Conservation (phyloP, 2,888 invertebrate genomes). For the Drosophila villosipedis region DNA sequence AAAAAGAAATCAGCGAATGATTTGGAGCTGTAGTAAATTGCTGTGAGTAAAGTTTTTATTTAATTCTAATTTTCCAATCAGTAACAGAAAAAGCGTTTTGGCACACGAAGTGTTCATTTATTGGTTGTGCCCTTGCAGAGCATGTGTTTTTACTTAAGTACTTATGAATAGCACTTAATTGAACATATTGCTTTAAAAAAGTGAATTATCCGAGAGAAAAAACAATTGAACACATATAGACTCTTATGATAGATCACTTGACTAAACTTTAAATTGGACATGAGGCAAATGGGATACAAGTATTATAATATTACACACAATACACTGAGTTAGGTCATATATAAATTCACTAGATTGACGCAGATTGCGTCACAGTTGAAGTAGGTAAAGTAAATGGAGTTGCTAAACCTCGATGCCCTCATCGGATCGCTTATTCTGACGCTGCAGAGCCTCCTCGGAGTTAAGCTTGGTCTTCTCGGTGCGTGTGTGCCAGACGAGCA, state of each 20-base stretch:
- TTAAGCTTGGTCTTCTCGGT: constrained; percentile 94
- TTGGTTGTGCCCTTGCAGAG: background rate
- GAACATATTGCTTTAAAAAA: no score
- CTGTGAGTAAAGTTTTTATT: background rate
- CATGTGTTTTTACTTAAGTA: background rate
- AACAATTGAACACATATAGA: constrained; percentile 24
- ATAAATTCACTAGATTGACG: constrained; percentile 28
- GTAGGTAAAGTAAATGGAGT: background rate
- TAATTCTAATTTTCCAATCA: background rate
- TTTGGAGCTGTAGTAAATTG: no score
- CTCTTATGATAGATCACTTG: constrained; percentile 42
- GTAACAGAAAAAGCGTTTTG: background rate
- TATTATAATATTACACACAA: constrained; percentile 26
- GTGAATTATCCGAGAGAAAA: background rate
- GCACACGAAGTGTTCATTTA: background rate
- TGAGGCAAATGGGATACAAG: constrained; percentile 25
- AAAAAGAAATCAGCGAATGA: no score
- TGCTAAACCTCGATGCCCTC: constrained; percentile 87
- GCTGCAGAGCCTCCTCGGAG: constrained; percentile 88
- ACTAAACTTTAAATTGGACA: constrained; percentile 27
- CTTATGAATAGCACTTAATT: background rate
- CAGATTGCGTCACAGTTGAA: constrained; percentile 3
- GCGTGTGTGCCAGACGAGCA: constrained; percentile 99
- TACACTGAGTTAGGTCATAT: constrained; percentile 25
- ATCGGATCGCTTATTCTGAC: constrained; percentile 87